Evolutionary conservation across 2,888 invertebrate species (phyloP).

Genomic region (Drosophila kuntzei): DNA sequence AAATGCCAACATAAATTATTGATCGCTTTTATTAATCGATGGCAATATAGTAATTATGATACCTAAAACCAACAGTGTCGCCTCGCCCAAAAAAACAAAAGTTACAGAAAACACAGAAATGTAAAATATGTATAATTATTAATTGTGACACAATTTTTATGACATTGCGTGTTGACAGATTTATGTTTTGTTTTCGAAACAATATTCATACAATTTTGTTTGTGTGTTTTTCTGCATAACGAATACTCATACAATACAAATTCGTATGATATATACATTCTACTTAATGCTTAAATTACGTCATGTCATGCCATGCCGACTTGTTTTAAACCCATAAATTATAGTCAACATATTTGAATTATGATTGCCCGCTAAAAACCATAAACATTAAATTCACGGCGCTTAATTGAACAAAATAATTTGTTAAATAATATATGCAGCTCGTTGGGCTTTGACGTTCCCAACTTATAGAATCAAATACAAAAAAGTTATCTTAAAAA

Average conservation of each 20-base stretch:
- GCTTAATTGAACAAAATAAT: constrained; percentile 39
- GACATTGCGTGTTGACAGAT: constrained; percentile 72
- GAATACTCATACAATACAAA: constrained; percentile 26
- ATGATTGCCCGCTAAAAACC: constrained; percentile 44
- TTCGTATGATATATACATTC: constrained; percentile 42
- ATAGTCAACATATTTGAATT: constrained; percentile 58
- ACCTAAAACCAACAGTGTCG: constrained; percentile 1
- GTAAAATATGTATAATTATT: constrained; percentile 52
- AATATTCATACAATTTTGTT: constrained; percentile 51
- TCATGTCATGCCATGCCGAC: constrained; percentile 44
- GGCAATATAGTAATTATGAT: constrained; percentile 15
- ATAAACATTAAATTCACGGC: constrained; percentile 29
- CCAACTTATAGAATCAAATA: constrained; percentile 1
- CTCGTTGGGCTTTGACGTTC: constrained; percentile 1
- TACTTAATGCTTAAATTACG: constrained; percentile 61
- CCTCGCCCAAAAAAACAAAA: constrained; percentile 21
- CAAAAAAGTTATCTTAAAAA: background rate
- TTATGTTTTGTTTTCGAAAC: constrained; percentile 63
- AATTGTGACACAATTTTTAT: constrained; percentile 73
- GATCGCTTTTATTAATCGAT: constrained; percentile 29
- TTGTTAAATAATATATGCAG: constrained; percentile 22
- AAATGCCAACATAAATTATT: constrained; percentile 38
- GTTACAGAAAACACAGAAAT: constrained; percentile 13
- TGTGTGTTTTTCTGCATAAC: constrained; percentile 29
- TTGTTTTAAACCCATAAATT: constrained; percentile 58